Conservation (phyloP, 1,140 invertebrate species). For the Sweltsa coloradensis region DNA sequence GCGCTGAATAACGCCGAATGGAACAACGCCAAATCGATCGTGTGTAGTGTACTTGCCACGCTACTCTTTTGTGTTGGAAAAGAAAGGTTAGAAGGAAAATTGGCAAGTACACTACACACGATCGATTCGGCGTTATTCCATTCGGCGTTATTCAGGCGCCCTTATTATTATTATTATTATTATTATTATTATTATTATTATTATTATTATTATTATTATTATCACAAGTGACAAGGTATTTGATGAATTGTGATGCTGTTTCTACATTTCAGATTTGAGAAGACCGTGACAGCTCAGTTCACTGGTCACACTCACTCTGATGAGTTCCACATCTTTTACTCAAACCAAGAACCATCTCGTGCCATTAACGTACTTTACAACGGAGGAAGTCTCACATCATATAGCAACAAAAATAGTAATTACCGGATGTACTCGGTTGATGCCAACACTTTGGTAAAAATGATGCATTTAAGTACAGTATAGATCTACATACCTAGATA, state of each 20-base stretch:
- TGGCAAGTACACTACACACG: too few species aligned
- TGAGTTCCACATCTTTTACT: conserved; percentile 55
- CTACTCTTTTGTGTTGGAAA: too few species aligned
- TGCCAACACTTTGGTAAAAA: conserved; percentile 40
- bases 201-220: background rate
- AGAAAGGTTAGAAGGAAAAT: too few species aligned
- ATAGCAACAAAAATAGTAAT: conserved; percentile 58
- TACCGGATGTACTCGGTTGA: conserved; percentile 65
- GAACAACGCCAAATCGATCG: too few species aligned
- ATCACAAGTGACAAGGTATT: background rate
- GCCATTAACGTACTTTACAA: conserved; percentile 61
- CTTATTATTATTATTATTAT: too few species aligned
- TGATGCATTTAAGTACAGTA: conserved; percentile 21
- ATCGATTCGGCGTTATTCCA: too few species aligned
- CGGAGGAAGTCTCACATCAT: conserved; percentile 57
- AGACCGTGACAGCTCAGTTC: conserved; percentile 62
- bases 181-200: background rate
- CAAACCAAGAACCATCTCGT: conserved; percentile 29
- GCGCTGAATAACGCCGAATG: too few species aligned
- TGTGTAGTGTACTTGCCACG: too few species aligned
- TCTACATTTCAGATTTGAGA: conserved; percentile 41
- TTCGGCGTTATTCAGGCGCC: too few species aligned
- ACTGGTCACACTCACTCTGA: conserved; percentile 72
- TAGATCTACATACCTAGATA: background rate
- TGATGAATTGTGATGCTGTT: background rate